Base-by-base conservation (phyloP, 2,113 vertebrate genomes). In the Nycticebus coucang region DNA sequence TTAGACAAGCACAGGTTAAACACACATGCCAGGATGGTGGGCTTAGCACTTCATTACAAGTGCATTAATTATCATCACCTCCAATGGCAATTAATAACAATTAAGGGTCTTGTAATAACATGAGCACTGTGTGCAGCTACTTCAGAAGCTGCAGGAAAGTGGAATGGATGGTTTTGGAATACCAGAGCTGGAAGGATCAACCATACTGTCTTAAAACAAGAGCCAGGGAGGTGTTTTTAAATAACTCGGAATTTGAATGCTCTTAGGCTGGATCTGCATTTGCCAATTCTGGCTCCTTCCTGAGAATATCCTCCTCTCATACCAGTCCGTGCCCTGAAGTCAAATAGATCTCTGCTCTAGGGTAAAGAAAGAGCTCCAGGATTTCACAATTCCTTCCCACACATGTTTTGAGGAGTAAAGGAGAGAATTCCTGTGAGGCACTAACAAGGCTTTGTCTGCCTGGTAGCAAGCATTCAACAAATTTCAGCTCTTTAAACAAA, bases 71-170 rank as follows among this genome's bases (percentile, higher is more conserved):
- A 97, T 82, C 88, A 91, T 89, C 95, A 97, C 94, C 85, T 96
- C 93, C 78, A 96, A 90, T 0, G 1, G 91, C 93, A 97, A 97
- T 97, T 97, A 96, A 95, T 97, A 97, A 97, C 97, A 96, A 93
- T 96, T 97, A 96, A 91, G 91, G 66, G 87, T 89, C 96, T 96
- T 97, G 74, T 95, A 96, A 97, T 97, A 97, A 96, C 96, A 95
- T 12, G 60, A 94, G 64, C 80, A 45, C 95, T 59, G 77, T 95
- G 92, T 93, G 94, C 79, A 96, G 88, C 89, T 96, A 78, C 77
- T 97, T 93, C 90, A 79, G 83, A 81, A 95, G 89, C 89, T 77
- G 55, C 59, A 64, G 95, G 94, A 91, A 95, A 64, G 68, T 82
- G 85, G 93, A 79, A 95, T 93, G 80, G 78, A 95, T 98, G 94